Conservation (phyloP, 2,888 invertebrate genomes). For the Keiferia lycopersicella region DNA sequence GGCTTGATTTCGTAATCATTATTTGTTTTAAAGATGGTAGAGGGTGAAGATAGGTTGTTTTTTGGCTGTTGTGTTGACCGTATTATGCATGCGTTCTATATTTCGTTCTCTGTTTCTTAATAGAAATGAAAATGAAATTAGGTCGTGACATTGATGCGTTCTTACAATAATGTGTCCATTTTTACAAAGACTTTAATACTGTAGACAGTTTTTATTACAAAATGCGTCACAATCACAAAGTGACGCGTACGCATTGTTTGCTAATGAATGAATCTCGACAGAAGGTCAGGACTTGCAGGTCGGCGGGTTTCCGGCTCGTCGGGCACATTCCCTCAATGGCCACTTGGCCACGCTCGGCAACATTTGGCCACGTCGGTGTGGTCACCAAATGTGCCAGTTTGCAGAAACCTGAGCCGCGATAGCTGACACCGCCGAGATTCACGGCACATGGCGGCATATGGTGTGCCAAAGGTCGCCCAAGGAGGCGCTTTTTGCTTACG, state of each 20-base stretch:
- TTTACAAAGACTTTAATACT: background rate
- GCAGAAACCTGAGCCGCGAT: constrained; percentile 62
- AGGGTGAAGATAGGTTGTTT: background rate
- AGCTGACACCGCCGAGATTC: constrained; percentile 66
- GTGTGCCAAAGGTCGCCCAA: constrained; percentile 68
- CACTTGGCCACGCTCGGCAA: constrained; percentile 59
- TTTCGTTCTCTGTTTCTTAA: too few species aligned
- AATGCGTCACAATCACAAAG: background rate
- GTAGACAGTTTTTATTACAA: background rate
- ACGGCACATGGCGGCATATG: constrained; percentile 67
- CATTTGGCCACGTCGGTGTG: constrained; percentile 65
- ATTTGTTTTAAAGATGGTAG: background rate
- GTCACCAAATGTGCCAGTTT: constrained; percentile 67
- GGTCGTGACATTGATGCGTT: too few species aligned
- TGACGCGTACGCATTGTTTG: constrained; percentile 6
- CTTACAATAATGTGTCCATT: background rate
- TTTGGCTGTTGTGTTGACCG: too few species aligned
- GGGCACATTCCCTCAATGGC: constrained; percentile 56
- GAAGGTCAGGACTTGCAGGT: constrained; percentile 45
- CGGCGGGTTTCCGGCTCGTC: constrained; percentile 52
- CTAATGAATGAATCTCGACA: constrained; percentile 45
- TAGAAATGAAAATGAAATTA: too few species aligned
- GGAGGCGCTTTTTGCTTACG: constrained; percentile 70
- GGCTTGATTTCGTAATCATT: background rate
- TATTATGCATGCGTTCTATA: too few species aligned